Base-by-base conservation (phyloP, 2,888 invertebrate genomes). In the Poecilus cupreus region DNA sequence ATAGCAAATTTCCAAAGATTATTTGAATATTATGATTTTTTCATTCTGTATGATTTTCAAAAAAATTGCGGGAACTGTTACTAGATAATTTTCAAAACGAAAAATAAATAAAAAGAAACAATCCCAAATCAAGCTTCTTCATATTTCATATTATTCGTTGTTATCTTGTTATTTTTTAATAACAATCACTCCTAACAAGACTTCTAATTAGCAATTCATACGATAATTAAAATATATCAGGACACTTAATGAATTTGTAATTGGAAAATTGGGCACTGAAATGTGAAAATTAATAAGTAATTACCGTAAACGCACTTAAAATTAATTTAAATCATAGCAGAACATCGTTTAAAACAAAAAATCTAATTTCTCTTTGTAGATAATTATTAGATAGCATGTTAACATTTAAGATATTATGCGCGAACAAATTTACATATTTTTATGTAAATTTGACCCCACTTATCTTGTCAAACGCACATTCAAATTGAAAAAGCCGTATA, bases 51-150 rank as follows among this genome's bases (percentile, higher is more conserved):
- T 46, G 22, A 72, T 24, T 72, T 72, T 72, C 18, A 13, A 46
- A 43, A 72, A 43, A 72, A 22, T 24, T 72, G 72, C 72, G 72
- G 72, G 72, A 72, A 72, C 13, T 1, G 20, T 43, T 22, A 39
- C 57, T 32, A 54, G 64, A 68, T 37, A 74, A 49, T 18, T 46
- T 70, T 16, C 18, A 70, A 32, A n/a, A 32, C 32, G 32, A 32
- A 6, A 32, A 68, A 68, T 32, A 68, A 68, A 68, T 68, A 32
- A 68, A 39, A 54, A 54, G 49, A 20, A 13, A 54, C 18, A 54
- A 54, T 22, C n/a, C 32, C 32, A 32, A 5, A 8, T 8, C 32
- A 32, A 32, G 4, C 8, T 32, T 32, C 8, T 32, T 32, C 32
- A 32, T 32, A 32, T 32, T 32, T 32, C 8, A 32, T 32, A 32